Base-by-base conservation (phyloP, 2,888 invertebrate genomes). In the Cryptophagus acutangulus region DNA sequence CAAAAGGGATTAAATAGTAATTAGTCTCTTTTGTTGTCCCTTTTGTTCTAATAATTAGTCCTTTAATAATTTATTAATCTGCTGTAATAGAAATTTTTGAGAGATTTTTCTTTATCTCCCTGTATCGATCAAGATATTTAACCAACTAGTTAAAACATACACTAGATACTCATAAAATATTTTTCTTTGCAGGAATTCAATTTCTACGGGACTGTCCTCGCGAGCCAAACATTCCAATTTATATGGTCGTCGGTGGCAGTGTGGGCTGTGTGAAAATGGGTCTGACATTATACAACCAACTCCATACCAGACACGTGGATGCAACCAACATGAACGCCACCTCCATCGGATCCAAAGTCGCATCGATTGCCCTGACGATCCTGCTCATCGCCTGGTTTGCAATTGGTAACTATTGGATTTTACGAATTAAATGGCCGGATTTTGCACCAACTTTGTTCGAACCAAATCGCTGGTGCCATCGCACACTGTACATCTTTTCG, bases 241-340 rank as follows among this genome's bases (percentile, higher is more conserved):
- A 88, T 70, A 83, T 88, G 79, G 78, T 88, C 41, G 85, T 87
- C n/a, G 88, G 87, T 0, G 89, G 88, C 0, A 78, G 80, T 6
- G 76, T 84, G 8, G 87, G 87, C 0, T 75, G 82, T 10, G 72
- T 82, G 1, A 82, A 85, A 47, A 77, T 87, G 64, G 74, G 77
- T 40, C 81, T 83, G 78, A 67, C 79, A 42, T 69, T 81, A 33
- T 81, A 77, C 76, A 72, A 75, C 6, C 84, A 84, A 68, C 73
- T 84, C 2, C 77, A 78, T 39, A 76, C 76, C 33, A 68, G 81
- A 2, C 74, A 73, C 16, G 55, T 69, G 33, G 66, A 59, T 16
- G 50, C 44, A 16, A 55, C 51, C 15, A 65, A 74, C 33, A 70
- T 72, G 52, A 68, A 75, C 17, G 74, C 75, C 51, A 59, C 70